Conservation (phyloP, 1,140 invertebrate genomes). For the Palaemon carinicauda region DNA sequence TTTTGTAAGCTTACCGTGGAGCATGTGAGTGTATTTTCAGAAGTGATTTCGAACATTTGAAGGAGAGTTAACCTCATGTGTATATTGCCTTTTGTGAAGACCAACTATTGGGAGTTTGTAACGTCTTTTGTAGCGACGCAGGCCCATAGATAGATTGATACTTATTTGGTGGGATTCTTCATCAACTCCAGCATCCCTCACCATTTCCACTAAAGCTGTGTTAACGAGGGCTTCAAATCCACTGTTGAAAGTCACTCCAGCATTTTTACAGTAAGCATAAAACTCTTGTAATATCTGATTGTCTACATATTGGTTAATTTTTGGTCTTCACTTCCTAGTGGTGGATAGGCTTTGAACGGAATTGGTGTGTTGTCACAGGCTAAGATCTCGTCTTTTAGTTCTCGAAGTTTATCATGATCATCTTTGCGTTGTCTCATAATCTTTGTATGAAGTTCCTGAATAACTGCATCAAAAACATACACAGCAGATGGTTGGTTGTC, state of each 20-base stretch:
- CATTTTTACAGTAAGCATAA: not conserved
- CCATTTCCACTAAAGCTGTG: not conserved
- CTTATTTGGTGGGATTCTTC: not conserved
- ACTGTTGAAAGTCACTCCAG: not conserved
- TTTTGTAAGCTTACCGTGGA: too few relatives aligned
- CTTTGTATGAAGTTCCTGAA: not conserved
- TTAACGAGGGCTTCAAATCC: not conserved
- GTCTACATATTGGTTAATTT: not conserved
- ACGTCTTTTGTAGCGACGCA: too few relatives aligned
- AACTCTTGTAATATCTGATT: not conserved
- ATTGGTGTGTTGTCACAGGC: not conserved
- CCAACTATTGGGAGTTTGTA: too few relatives aligned
- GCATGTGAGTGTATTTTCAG: too few relatives aligned
- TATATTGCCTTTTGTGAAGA: too few relatives aligned
- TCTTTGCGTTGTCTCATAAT: not conserved
- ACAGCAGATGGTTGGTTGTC: not conserved
- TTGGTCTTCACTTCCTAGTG: not conserved
- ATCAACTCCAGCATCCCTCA: not conserved
- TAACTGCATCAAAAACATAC: not conserved
- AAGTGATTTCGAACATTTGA: too few relatives aligned
- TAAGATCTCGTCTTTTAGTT: not conserved
- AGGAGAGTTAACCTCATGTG: too few relatives aligned
- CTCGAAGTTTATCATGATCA: not conserved
- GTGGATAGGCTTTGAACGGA: not conserved
- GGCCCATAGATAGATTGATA: too few relatives aligned